Evolutionary conservation across 2,797 vertebrate genomes (phyloP).

Genomic region (Sebastes itinus): DNA sequence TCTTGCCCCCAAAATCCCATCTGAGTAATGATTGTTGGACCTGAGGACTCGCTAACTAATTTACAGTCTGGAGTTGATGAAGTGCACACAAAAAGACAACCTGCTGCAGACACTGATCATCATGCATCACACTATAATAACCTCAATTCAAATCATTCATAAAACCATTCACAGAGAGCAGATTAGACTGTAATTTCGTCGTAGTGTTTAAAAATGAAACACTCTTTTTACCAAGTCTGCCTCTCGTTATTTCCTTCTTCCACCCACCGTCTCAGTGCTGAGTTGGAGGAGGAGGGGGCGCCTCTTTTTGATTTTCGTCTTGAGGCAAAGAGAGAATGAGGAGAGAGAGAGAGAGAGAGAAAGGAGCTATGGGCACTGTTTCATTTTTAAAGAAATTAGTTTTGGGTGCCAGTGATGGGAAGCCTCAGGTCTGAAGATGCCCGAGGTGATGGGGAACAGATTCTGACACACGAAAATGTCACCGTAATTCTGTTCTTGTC

Average conservation of each 20-base stretch:
- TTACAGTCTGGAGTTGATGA: not conserved
- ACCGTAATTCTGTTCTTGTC: not conserved
- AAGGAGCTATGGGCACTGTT: not conserved
- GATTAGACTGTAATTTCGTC: not conserved
- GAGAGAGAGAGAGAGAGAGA: not conserved
- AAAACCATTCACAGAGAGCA: not conserved
- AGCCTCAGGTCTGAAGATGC: not conserved
- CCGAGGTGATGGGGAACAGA: constrained; percentile 13
- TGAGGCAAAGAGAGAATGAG: constrained; percentile 13
- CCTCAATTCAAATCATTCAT: not conserved
- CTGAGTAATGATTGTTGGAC: constrained; percentile 4
- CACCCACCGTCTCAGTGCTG: not conserved
- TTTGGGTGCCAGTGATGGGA: constrained; percentile 4
- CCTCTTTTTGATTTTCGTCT: constrained; percentile 3
- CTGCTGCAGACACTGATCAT: not conserved
- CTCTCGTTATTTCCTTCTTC: not conserved
- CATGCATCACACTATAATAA: not conserved
- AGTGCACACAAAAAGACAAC: not conserved
- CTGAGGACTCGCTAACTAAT: not conserved
- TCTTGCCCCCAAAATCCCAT: not conserved
- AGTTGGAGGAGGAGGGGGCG: not conserved
- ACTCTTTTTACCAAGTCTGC: not conserved
- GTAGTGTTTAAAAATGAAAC: constrained; percentile 24
- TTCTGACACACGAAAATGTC: constrained; percentile 4
- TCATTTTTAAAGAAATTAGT: not conserved